phyloP scores from a whole-genome alignment of 2,113 vertebrate genomes.

The Otus sunia region DNA sequence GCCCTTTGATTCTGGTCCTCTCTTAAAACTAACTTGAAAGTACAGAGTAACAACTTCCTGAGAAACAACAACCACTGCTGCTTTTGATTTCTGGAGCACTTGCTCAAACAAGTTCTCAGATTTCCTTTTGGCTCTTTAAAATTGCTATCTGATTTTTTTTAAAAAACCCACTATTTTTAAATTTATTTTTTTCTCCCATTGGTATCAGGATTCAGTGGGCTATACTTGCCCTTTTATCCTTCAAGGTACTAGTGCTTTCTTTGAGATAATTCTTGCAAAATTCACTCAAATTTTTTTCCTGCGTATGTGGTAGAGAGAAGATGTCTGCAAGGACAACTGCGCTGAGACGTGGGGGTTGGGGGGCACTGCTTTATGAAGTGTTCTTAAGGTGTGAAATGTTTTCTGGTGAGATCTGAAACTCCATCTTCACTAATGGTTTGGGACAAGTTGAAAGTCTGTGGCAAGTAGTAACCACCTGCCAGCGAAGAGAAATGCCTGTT shows the following conservation, averaged over 20 bases:
- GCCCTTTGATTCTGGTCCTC: background rate
- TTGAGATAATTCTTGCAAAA: background rate
- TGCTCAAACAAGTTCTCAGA: background rate
- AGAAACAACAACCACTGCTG: background rate
- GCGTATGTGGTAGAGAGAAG: background rate
- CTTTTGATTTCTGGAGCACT: slow-evolving; percentile 12
- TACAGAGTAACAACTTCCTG: background rate
- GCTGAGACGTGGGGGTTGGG: slow-evolving; percentile 15
- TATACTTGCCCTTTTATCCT: background rate
- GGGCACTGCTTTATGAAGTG: background rate
- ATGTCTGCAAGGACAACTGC: background rate
- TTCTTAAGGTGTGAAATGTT: slow-evolving; percentile 38
- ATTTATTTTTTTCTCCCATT: background rate
- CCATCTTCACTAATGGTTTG: background rate
- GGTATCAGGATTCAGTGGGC: background rate
- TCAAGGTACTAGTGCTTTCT: background rate
- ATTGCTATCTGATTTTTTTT: background rate
- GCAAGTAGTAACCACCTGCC: background rate
- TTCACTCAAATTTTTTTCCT: background rate
- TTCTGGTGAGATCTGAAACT: slow-evolving; percentile 37
- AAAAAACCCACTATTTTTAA: background rate
- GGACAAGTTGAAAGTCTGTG: background rate
- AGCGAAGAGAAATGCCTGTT: background rate
- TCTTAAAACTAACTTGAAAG: background rate
- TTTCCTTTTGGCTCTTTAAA: slow-evolving; percentile 18